Evolutionary conservation across 2,113 vertebrate genomes (phyloP), one percentile per base, ranked within the genome.

Genomic region (Mustelus asterias): DNA sequence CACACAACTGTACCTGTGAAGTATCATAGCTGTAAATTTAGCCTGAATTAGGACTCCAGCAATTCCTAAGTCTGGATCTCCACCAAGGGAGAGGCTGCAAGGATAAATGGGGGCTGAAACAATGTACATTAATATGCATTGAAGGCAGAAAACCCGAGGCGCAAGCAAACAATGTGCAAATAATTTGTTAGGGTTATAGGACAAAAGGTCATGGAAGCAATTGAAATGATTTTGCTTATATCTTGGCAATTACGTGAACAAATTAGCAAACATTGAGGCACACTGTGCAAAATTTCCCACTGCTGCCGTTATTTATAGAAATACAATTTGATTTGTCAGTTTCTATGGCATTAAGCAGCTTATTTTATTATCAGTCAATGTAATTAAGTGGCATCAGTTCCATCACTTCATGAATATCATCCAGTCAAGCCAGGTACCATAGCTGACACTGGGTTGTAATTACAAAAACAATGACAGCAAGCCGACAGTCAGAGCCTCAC

Each of bases 301-400:
- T n/a, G 60, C 89, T 63, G 5, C 89, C 22, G 60, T 22, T 93
- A 93, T 93, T 93, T 93, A 67, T 93, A 93, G 89, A 65, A 93
- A 65, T 22, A 93, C 18, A 93, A 93, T 93, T 93, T 93, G 89
- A 93, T 93, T 65, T 93, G 33, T 93, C 60, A 93, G 89, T 60
- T 93, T 93, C 89, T 63, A 65, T 37, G 60, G 37, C 33, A 93
- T 93, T 93, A 93, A 93, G 60, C 60, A 93, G 89, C 89, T 65
- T 67, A 93, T 93, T 93, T n/a, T 24, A 37, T 93, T 93, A 37
- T 93, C 89, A 65, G 60, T 93, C 72, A 60, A 93, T 65, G 60
- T 93, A 93, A 93, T 93, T 93, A 93, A 93, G 60, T 93, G 89
- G 89, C 60, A 93, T 93, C 58, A 93, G 58, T 33, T 93, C 89